These are phyloP conservation scores for Todiramphus chloris DNA, from an alignment of 2,113 vertebrate genomes.

Conservation along the genomic window DNA sequence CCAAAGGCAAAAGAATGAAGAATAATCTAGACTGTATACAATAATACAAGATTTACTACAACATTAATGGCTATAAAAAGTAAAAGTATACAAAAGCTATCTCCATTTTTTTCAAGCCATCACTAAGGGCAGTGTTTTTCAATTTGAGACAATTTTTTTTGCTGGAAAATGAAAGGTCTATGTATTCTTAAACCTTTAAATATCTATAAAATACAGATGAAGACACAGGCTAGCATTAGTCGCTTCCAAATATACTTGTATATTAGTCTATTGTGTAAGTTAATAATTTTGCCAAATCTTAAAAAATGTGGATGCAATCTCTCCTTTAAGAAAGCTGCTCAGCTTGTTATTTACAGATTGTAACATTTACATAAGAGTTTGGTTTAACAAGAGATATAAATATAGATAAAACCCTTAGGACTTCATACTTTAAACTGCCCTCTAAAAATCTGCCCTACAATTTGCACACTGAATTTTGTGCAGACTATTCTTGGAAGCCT, in stretches of 20 bases:
- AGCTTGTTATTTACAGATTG: slow-evolving; percentile 80
- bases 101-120: slow-evolving; percentile 58
- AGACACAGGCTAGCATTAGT: slow-evolving; percentile 60
- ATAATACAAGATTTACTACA: slow-evolving; percentile 74
- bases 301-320: slow-evolving; percentile 76
- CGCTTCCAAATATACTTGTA: slow-evolving; percentile 73
- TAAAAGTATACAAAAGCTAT: slow-evolving; percentile 68
- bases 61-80: slow-evolving; percentile 74
- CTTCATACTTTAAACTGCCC: slow-evolving; percentile 83
- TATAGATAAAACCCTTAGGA: slow-evolving; percentile 83
- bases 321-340: slow-evolving; percentile 75
- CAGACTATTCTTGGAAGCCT: slow-evolving; percentile 82
- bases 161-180: slow-evolving; percentile 68
- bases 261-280: slow-evolving; percentile 73
- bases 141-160: slow-evolving; percentile 70
- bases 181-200: slow-evolving; percentile 66
- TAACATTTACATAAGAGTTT: slow-evolving; percentile 84
- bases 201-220: slow-evolving; percentile 68
- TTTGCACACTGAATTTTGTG: slow-evolving; percentile 81
- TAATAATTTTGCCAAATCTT: slow-evolving; percentile 81
- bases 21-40: slow-evolving; percentile 73
- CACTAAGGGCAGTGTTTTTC: slow-evolving; percentile 69
- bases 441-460: slow-evolving; percentile 83
- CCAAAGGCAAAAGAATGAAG: slow-evolving; percentile 88
- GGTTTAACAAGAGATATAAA: slow-evolving; percentile 82